Conservation (phyloP, 2,888 invertebrate species). For the Mystacides longicornis region DNA sequence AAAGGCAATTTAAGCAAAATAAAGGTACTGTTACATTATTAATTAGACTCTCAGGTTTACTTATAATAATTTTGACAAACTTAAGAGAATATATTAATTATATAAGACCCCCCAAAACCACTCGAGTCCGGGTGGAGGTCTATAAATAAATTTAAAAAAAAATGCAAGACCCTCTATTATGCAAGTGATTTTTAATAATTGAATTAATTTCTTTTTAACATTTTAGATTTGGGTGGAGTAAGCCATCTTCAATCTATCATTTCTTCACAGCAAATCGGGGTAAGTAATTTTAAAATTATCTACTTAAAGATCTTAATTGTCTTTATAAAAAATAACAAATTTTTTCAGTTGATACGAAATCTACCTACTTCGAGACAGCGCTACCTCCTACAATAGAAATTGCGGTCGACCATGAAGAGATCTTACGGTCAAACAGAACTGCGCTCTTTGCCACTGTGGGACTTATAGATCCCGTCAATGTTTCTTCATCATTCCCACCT, state of each 20-base stretch:
- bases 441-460: not conserved
- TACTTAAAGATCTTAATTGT: not conserved
- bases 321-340: not conserved
- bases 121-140: too few species aligned
- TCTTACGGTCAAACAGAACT: not conserved
- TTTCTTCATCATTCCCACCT: not conserved
- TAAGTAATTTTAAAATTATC: constrained; percentile 33
- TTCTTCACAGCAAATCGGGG: constrained; percentile 72
- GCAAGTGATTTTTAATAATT: not conserved
- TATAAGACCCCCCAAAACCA: too few species aligned
- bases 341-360: not conserved
- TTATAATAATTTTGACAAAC: too few species aligned
- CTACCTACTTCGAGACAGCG: not conserved
- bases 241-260: constrained; percentile 63
- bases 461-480: not conserved
- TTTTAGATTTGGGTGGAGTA: constrained; percentile 73
- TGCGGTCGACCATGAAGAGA: not conserved
- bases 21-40: too few species aligned
- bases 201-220: not conserved
- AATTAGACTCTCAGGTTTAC: too few species aligned
- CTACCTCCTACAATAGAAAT: not conserved
- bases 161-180: not conserved
- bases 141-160: not conserved
- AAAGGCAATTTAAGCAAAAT: too few species aligned
- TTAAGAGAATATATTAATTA: too few species aligned